Evolutionary conservation across 2,797 vertebrate genomes (phyloP).

Genomic region (Girardinus metallicus): DNA sequence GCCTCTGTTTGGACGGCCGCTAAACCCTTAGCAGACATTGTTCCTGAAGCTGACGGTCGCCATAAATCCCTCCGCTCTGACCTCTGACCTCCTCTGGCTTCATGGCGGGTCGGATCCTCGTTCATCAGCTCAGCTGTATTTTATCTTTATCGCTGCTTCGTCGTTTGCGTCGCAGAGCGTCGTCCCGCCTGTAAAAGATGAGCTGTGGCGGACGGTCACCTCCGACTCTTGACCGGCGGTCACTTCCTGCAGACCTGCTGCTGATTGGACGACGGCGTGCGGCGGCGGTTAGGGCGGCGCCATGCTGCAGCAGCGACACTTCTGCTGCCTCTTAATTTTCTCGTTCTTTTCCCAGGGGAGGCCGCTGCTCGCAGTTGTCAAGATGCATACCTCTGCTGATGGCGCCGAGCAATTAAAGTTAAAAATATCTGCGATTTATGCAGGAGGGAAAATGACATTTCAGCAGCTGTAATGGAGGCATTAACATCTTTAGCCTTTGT

Average conservation of each 20-base stretch:
- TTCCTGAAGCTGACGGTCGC: conserved; percentile 4
- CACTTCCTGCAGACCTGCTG: conserved; percentile 4
- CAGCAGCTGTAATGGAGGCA: conserved; percentile 14
- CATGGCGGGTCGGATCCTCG: conserved; percentile 38
- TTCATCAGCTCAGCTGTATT: conserved; percentile 36
- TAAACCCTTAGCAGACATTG: conserved; percentile 1
- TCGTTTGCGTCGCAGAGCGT: conserved; percentile 20
- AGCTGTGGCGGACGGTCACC: conserved; percentile 7
- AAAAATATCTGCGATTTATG: conserved; percentile 31
- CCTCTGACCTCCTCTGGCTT: conserved; percentile 40
- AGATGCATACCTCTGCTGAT: conserved; percentile 1
- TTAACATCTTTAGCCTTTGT: conserved; percentile 15
- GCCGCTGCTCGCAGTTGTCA: not conserved
- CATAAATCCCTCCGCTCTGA: conserved; percentile 59
- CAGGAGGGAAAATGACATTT: conserved; percentile 10
- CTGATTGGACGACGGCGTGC: not conserved
- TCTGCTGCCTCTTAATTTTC: not conserved
- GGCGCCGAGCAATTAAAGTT: conserved; percentile 23
- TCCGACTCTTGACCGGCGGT: not conserved
- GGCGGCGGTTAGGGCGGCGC: not conserved
- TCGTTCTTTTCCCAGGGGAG: not conserved
- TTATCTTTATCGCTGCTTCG: conserved; percentile 43
- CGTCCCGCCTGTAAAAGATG: conserved; percentile 34
- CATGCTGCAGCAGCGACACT: not conserved
- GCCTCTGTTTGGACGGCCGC: conserved; percentile 21